Evolutionary conservation across 2,797 vertebrate genomes (phyloP), one percentile per base, ranked within the genome.

Genomic region (Eulemur rubriventer): DNA sequence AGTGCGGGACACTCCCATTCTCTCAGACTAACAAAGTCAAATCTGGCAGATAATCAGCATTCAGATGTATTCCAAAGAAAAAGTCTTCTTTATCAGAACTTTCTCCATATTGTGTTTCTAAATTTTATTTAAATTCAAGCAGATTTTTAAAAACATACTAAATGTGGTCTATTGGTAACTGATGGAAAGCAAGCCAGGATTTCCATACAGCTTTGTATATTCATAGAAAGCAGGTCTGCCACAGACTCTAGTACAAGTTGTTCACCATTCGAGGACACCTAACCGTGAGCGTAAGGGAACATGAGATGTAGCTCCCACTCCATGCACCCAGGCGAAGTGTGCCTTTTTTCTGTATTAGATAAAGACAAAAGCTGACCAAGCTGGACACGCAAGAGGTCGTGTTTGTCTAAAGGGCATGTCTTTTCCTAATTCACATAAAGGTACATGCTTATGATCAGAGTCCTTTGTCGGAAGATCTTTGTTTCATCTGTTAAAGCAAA

Each of bases 31-130:
- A 30, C 16, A 90, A 61, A 97, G 46, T 63, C 83, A 76, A 95
- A 87, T 87, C 28, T 92, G 41, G 89, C 55, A 86, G 72, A 26
- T 69, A 89, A 81, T 69, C 92, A 63, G 43, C 22, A 4, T 73
- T 82, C 95, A 82, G 3, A 97, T 95, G 8, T 89, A 63, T 28
- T 91, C 26, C 7, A 41, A 12, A 89, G 35, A 96, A 94, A 92
- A 26, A 0, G 10, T 72, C 35, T 93, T n/a, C 41, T 91, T 86
- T 88, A 96, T 80, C 35, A 80, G 24, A 92, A 85, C 7, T n/a
- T 85, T 76, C 57, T 79, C 26, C 8, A 84, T 67, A 52, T 72
- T 92, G 2, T 20, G 17, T 65, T 95, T 0, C 17, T 92, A 80
- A 76, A 75, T 86, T 86, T 84, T 80, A 84, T 91, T 96, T 69